These are phyloP conservation scores for Laticauda laticaudata DNA, from an alignment of 2,113 vertebrate species.

Conservation along the genomic window DNA sequence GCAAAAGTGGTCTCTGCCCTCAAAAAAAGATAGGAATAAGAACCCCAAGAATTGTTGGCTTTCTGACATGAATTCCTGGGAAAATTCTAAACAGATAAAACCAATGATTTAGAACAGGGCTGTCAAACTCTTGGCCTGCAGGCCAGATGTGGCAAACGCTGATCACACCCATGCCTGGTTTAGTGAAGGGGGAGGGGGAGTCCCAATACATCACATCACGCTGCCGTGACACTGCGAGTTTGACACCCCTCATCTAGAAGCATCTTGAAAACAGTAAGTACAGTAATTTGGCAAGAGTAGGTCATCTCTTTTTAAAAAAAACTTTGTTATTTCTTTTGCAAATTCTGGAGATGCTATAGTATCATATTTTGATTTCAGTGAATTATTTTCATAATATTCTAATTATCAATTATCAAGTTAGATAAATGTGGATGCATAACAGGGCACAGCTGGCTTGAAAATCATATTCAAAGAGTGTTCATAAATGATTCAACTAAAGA, in stretches of 20 bases:
- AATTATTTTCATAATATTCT: background rate
- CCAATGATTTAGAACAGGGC: background rate
- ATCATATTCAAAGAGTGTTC: background rate
- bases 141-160: too few species aligned
- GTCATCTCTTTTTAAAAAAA: background rate
- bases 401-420: background rate
- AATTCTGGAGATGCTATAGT: background rate
- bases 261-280: background rate
- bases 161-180: too few species aligned
- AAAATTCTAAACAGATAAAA: background rate
- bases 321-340: background rate
- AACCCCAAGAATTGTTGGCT: background rate
- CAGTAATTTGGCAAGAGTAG: background rate
- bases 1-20: background rate
- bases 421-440: background rate
- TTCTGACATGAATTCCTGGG: background rate
- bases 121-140: too few species aligned
- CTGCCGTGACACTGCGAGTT: too few species aligned
- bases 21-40: background rate
- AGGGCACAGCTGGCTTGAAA: background rate
- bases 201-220: too few species aligned
- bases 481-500: background rate
- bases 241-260: background rate
- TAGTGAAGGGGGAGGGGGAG: too few species aligned
- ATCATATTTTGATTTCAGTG: background rate